These are phyloP conservation scores for Aphelinus certus DNA, from an alignment of 1,140 invertebrate species.

Conservation along the genomic window DNA sequence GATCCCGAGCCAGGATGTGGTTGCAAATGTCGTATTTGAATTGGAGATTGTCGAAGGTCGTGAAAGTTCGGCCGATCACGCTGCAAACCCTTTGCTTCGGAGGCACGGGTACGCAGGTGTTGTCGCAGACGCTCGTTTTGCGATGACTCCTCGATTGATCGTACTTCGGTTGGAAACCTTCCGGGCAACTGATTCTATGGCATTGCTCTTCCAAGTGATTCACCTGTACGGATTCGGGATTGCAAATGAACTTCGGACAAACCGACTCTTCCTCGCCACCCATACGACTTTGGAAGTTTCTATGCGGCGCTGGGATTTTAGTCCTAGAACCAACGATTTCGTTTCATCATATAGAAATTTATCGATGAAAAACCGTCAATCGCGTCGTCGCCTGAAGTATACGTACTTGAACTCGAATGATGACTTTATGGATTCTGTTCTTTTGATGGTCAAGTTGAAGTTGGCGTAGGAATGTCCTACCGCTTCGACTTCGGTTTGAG, in stretches of 20 bases:
- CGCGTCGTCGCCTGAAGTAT: too few relatives aligned
- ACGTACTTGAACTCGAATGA: slow-evolving; percentile 5
- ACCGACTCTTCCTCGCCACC: not conserved
- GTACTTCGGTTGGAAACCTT: slow-evolving; percentile 31
- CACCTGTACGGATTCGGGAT: not conserved
- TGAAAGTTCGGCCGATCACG: slow-evolving; percentile 77
- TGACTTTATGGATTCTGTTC: slow-evolving; percentile 1
- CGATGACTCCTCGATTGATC: slow-evolving; percentile 34
- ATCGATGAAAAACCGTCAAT: too few relatives aligned
- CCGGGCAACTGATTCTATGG: slow-evolving; percentile 28
- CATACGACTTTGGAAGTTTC: slow-evolving; percentile 10
- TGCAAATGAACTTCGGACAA: slow-evolving; percentile 25
- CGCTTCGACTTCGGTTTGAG: slow-evolving; percentile 21
- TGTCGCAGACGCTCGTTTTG: slow-evolving; percentile 26
- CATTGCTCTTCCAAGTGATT: not conserved
- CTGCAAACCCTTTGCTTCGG: slow-evolving; percentile 75
- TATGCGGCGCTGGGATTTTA: not conserved
- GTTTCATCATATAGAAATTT: too few relatives aligned
- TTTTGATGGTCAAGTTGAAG: not conserved
- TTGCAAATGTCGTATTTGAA: slow-evolving; percentile 83
- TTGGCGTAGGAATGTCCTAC: not conserved
- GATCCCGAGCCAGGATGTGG: slow-evolving; percentile 79
- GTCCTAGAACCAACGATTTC: too few relatives aligned
- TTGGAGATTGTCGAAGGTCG: slow-evolving; percentile 80
- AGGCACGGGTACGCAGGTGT: slow-evolving; percentile 69